Percentiles rank a stretch among this genome's conserved stretches.
Conservation (phyloP, 1,140 invertebrate species). For the Drosophila cardini region DNA sequence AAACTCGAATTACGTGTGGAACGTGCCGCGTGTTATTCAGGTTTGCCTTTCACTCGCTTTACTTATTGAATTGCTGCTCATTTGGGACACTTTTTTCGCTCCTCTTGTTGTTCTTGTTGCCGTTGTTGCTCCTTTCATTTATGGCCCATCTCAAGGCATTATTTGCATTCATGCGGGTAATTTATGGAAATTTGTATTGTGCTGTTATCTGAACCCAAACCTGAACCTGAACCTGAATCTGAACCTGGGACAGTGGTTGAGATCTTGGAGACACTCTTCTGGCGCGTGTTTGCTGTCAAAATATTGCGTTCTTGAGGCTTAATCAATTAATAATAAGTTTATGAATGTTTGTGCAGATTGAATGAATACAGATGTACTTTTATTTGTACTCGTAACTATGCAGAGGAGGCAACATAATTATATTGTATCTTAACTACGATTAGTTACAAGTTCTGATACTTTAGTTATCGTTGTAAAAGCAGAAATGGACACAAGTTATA, state of each 20-base stretch:
- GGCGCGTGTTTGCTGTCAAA: slow-evolving; percentile 76
- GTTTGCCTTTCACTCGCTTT: slow-evolving; percentile 67
- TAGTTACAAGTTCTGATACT: not conserved
- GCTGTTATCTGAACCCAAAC: slow-evolving; percentile 59
- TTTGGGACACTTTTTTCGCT: slow-evolving; percentile 70
- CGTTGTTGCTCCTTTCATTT: slow-evolving; percentile 5
- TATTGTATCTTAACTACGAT: not conserved
- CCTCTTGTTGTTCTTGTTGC: slow-evolving; percentile 7
- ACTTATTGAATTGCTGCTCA: slow-evolving; percentile 71
- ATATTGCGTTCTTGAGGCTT: slow-evolving; percentile 53
- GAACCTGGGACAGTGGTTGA: slow-evolving; percentile 7
- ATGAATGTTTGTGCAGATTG: slow-evolving; percentile 26
- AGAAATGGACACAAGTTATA: too few species aligned
- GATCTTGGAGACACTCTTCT: slow-evolving; percentile 6
- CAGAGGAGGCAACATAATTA: not conserved
- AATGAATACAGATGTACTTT: slow-evolving; percentile 28
- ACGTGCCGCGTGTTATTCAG: slow-evolving; percentile 75
- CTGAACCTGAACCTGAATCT: slow-evolving; percentile 27
- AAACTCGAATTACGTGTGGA: slow-evolving; percentile 62
- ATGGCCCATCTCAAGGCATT: slow-evolving; percentile 22
- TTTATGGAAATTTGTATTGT: slow-evolving; percentile 82
- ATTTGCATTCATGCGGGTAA: slow-evolving; percentile 79
- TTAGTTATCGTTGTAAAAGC: too few species aligned
- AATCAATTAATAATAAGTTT: slow-evolving; percentile 72
- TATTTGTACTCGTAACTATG: not conserved